Evolutionary conservation across 1,140 invertebrate species (phyloP), one percentile per base, ranked within the genome.

Genomic region (Drosophila bocki): DNA sequence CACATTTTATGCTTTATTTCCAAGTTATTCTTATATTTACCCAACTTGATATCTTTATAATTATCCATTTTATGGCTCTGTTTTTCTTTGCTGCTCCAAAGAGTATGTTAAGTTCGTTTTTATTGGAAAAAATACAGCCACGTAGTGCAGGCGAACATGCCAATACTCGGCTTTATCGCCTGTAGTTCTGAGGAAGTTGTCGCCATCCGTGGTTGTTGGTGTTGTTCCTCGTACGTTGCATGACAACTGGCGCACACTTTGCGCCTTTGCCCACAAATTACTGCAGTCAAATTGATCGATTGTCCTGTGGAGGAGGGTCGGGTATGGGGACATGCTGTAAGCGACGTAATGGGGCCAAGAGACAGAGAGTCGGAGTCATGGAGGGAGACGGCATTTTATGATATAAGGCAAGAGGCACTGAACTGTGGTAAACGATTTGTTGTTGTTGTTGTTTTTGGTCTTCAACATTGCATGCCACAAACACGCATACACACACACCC

Each of bases 281-380:
- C 85, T 88, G 85, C 81, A 84, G 85, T 84, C 78, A 88, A 90
- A 87, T 87, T 87, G 84, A 87, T 88, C 84, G 84, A 90, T 87
- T 87, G 84, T 81, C 53, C 75, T 71, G 83, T 50, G 65, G 65
- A 65, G 77, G 51, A 80, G 77, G 56, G 69, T 44, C 63, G 44
- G 47, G 54, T 48, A 64, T 47, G 59, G 13, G 39, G 57, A 37
- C 56, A 51, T 51, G 44, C 54, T 54, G 48, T 69, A 60, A 37
- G 37, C 22, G 48, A 32, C 26, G 44, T 56, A 59, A 71, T 60
- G 41, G 69, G 60, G 61, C 19, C 61, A 76, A 29, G 44, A 64
- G 48, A 47, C n/a, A 47, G 57, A 19, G 42, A 7, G 37, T 4
- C n/a, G 26, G 29, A 0, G 41, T 44, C 19, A n/a, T 19, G 29